phyloP scores from a whole-genome alignment of 2,113 vertebrate species.

The Chrysemys picta region DNA sequence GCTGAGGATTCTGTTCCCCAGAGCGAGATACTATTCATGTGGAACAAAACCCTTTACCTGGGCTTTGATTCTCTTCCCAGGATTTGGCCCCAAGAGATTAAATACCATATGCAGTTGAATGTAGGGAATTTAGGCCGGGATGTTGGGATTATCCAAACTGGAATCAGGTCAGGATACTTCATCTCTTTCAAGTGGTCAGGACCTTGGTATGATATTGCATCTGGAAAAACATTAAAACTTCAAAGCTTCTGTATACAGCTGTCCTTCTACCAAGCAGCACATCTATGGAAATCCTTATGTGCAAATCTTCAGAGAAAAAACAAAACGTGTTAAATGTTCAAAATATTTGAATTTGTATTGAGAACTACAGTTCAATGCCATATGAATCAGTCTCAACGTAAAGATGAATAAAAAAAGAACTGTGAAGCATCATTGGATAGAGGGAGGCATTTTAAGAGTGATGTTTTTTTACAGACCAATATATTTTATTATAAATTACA shows the following conservation, averaged over 20 bases:
- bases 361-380: background rate
- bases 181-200: background rate
- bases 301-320: background rate
- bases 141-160: background rate
- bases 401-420: background rate
- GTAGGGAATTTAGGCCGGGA: background rate
- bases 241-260: background rate
- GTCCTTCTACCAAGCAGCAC: no score
- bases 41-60: background rate
- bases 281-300: no score
- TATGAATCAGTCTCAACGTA: background rate
- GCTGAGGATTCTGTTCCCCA: background rate
- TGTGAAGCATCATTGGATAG: background rate
- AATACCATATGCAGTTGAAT: background rate
- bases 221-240: background rate
- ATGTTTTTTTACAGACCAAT: background rate
- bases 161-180: background rate
- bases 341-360: background rate
- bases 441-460: background rate
- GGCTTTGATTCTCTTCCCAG: background rate
- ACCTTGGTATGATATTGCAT: background rate
- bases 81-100: background rate
- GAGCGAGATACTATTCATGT: background rate
- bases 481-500: background rate
- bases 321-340: background rate